Evolutionary conservation across 2,888 invertebrate species (phyloP).

Genomic region (Phorcus lineatus): DNA sequence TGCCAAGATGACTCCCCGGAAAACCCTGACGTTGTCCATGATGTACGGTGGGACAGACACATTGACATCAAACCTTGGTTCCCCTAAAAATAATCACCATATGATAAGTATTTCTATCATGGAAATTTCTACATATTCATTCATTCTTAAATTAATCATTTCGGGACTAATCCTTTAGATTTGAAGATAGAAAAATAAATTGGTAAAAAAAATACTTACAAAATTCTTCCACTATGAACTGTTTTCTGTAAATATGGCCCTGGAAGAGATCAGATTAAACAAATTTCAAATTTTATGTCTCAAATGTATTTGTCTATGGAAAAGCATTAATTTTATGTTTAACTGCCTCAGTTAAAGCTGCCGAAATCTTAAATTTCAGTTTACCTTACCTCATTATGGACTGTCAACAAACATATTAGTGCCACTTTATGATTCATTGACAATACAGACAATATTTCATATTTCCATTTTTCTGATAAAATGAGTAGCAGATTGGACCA

Average conservation of each 20-base stretch:
- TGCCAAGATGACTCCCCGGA: slow-evolving; percentile 91
- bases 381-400: too few relatives aligned
- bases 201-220: slow-evolving; percentile 76
- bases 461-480: too few relatives aligned
- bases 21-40: slow-evolving; percentile 88
- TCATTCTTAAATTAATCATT: neutral
- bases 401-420: too few relatives aligned
- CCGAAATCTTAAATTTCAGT: too few relatives aligned
- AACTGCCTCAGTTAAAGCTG: too few relatives aligned
- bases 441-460: too few relatives aligned
- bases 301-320: too few relatives aligned
- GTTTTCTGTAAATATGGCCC: slow-evolving; percentile 89
- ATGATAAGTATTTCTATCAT: neutral
- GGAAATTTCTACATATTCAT: slow-evolving; percentile 2
- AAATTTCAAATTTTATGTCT: neutral
- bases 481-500: too few relatives aligned
- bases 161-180: neutral
- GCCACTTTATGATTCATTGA: too few relatives aligned
- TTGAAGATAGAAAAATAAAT: too few relatives aligned
- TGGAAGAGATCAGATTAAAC: slow-evolving; percentile 45
- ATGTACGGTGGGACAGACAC: slow-evolving; percentile 97
- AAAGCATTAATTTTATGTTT: too few relatives aligned
- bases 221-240: slow-evolving; percentile 93
- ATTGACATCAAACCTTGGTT: slow-evolving; percentile 95
- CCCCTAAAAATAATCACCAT: slow-evolving; percentile 78